Evolutionary conservation across 2,797 vertebrate species (phyloP), one percentile per base, ranked within the genome.

Genomic region (Chelon labrosus): DNA sequence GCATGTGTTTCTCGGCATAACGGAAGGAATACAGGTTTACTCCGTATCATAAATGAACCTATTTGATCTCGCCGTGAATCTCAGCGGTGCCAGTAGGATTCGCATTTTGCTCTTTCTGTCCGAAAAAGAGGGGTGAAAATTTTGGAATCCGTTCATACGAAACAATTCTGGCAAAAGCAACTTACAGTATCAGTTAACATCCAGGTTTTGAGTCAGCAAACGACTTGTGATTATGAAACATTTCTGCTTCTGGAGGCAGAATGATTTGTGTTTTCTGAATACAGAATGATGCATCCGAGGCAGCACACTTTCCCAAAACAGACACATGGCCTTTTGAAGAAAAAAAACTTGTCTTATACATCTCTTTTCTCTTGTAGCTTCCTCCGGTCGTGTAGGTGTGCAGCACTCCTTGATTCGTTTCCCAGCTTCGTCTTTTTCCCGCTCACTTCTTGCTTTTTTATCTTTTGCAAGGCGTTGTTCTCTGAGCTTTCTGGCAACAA

Each of bases 331-430:
- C 39, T 77, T 73, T 79, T 17, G 22, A 47, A 67, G 22, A 19
- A 57, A 59, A 64, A 60, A 17, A 44, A 27, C 2, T 11, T 42
- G 41, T 74, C 20, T 17, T n/a, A 47, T 56, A 14, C 14, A 41
- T 70, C 42, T 56, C 54, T 19, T 25, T 31, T 54, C 65, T 77
- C 63, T 65, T 37, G 31, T 50, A 72, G 71, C 76, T 73, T 67
- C 64, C 56, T 83, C 68, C 63, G 10, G 63, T 73, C 64, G 65
- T 76, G 81, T 82, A 83, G 83, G 81, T 82, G 85, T 87, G 64
- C 50, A 51, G 66, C 13, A 5, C 53, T 85, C 65, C 84, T 85
- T 88, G 66, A 85, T 85, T 72, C 65, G 65, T 55, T 7, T 79
- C 59, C 71, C 49, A 65, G 56, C 67, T 75, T 64, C 17, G 68